Conservation (phyloP, 2,797 vertebrate genomes). For the Hypotaenidia philippensis region DNA sequence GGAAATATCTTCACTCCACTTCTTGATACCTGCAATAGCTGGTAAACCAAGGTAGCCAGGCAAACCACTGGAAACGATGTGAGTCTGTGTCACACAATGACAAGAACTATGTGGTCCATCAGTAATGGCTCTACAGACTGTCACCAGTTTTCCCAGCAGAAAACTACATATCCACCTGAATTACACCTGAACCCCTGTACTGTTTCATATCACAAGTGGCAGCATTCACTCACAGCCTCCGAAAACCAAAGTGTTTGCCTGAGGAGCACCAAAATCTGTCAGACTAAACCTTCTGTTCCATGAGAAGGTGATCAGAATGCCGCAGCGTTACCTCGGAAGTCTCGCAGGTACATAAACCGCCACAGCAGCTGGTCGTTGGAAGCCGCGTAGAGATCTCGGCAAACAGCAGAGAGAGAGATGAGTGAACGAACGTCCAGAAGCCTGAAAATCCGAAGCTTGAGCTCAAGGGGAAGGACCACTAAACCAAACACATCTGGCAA, state of each 20-base stretch:
- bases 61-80: not conserved
- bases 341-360: constrained; percentile 90
- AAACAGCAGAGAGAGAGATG: constrained; percentile 86
- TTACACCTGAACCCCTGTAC: not conserved
- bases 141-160: not conserved
- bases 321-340: constrained; percentile 85
- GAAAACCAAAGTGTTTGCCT: not conserved
- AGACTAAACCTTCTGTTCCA: not conserved
- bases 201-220: not conserved
- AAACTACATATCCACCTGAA: not conserved
- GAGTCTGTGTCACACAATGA: not conserved
- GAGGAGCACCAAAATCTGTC: not conserved
- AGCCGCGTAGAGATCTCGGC: constrained; percentile 81
- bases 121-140: not conserved
- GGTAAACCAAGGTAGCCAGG: not conserved
- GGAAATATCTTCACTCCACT: not conserved
- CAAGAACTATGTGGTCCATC: not conserved
- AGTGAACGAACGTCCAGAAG: constrained; percentile 88
- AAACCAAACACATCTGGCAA: constrained; percentile 93
- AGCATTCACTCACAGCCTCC: not conserved
- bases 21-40: not conserved
- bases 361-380: constrained; percentile 89
- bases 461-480: constrained; percentile 89
- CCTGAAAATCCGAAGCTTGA: constrained; percentile 90
- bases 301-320: not conserved